Conservation (phyloP, 1,140 invertebrate species). For the Oryzaephilus surinamensis region DNA sequence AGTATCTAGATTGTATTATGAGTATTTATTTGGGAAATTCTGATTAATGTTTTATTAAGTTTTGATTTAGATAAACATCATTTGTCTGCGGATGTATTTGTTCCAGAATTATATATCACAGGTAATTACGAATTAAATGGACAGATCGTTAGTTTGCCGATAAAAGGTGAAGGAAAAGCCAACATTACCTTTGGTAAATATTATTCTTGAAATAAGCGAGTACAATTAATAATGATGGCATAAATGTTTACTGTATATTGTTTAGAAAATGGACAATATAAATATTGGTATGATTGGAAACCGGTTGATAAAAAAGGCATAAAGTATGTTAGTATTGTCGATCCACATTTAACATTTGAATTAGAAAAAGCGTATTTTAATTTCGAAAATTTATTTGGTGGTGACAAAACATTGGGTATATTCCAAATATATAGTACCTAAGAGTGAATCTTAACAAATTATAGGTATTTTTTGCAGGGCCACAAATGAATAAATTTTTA, state of each 20-base stretch:
- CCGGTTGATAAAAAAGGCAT: background rate
- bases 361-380: conserved; percentile 27
- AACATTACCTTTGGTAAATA: conserved; percentile 36
- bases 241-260: too few relatives aligned
- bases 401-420: conserved; percentile 44
- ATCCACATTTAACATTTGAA: conserved; percentile 8
- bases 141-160: conserved; percentile 35
- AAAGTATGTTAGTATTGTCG: conserved; percentile 1
- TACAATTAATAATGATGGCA: too few relatives aligned
- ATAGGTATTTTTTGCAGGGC: conserved; percentile 32
- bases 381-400: conserved; percentile 52
- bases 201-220: too few relatives aligned
- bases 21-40: too few relatives aligned
- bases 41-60: too few relatives aligned
- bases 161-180: conserved; percentile 33
- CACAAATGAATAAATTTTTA: conserved; percentile 43
- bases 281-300: too few relatives aligned
- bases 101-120: conserved; percentile 26
- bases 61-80: too few relatives aligned
- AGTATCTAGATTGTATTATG: too few relatives aligned
- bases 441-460: too few relatives aligned
- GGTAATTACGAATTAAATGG: conserved; percentile 36
- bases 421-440: too few relatives aligned
- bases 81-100: too few relatives aligned
- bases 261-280: too few relatives aligned